A percentile compares a stretch with the other conserved stretches of the same genome.
phyloP scores from a whole-genome alignment of 2,113 vertebrate species.

The Tychaedon coryphoeus region DNA sequence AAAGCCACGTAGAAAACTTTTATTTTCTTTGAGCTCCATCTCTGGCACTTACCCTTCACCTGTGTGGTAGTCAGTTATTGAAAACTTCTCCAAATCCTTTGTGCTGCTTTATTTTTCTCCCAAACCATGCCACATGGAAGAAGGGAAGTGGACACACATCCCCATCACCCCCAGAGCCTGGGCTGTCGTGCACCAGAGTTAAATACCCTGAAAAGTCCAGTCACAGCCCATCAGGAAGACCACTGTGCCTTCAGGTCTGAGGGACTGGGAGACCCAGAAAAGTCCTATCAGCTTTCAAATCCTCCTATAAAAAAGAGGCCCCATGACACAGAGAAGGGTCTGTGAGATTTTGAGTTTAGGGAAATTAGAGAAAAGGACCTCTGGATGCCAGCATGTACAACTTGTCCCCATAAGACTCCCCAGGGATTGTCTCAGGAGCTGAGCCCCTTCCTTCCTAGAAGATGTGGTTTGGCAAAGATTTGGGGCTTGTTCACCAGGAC shows the following conservation, averaged over 20 bases:
- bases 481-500: not conserved
- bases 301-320: not conserved
- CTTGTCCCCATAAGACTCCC: not conserved
- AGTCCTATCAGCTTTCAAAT: not conserved
- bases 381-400: not conserved
- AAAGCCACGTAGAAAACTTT: not conserved
- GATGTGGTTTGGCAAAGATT: not conserved
- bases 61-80: fast-evolving
- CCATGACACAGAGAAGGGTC: not conserved
- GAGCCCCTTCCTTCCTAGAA: not conserved
- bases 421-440: not conserved
- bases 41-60: not conserved
- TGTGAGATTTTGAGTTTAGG: not conserved
- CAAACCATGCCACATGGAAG: not conserved
- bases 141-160: not conserved
- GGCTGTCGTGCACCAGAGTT: fast-evolving
- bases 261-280: not conserved
- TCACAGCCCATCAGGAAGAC: not conserved
- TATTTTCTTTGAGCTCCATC: not conserved
- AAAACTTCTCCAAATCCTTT: not conserved
- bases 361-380: not conserved
- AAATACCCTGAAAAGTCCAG: not conserved
- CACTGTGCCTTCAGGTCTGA: not conserved
- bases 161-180: not conserved
- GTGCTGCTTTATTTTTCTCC: not conserved